These are phyloP conservation scores for Drosophila gunungcola DNA, from an alignment of 1,140 invertebrate genomes.

Conservation along the genomic window DNA sequence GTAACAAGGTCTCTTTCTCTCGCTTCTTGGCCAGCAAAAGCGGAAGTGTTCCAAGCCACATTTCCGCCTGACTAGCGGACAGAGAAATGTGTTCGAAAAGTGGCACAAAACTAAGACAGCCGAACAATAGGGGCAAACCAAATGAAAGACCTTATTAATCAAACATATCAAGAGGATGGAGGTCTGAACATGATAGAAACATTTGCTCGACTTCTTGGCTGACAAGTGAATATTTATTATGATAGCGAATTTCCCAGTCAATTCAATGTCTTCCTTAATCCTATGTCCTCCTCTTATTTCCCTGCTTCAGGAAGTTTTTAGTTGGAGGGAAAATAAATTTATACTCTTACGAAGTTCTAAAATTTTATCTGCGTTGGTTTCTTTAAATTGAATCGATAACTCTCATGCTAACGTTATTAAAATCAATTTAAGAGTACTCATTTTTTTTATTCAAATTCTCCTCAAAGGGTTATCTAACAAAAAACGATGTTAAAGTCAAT, in stretches of 20 bases:
- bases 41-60: conserved; percentile 45
- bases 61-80: conserved; percentile 42
- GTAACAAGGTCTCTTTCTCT: conserved; percentile 66
- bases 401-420: too few species aligned
- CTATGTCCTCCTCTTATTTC: not conserved
- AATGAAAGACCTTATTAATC: conserved; percentile 18
- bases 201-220: conserved; percentile 21
- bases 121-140: conserved; percentile 25
- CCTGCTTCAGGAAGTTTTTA: not conserved
- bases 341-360: too few species aligned
- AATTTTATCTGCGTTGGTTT: too few species aligned
- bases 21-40: conserved; percentile 45
- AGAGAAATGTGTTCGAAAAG: conserved; percentile 34
- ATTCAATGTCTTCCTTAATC: not conserved
- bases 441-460: too few species aligned
- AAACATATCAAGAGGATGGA: conserved; percentile 26
- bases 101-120: conserved; percentile 31
- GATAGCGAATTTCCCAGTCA: not conserved
- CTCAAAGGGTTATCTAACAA: too few species aligned
- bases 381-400: too few species aligned
- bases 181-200: not conserved
- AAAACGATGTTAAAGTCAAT: too few species aligned
- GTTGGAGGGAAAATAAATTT: too few species aligned
- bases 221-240: conserved; percentile 3
- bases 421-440: too few species aligned